phyloP scores from a whole-genome alignment of 2,113 vertebrate genomes.

The Thermophis baileyi region DNA sequence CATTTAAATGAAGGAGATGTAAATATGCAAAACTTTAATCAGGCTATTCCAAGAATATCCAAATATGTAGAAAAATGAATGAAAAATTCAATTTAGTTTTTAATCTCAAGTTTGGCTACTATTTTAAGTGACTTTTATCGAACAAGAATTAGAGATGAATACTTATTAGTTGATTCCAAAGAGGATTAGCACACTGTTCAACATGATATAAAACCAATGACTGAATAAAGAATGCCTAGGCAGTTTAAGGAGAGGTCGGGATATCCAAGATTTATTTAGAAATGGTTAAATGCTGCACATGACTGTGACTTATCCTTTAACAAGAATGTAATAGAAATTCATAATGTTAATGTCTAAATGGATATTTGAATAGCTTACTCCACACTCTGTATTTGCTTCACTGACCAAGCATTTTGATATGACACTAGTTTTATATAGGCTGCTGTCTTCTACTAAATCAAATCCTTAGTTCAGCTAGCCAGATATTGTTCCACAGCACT shows the following conservation, averaged over 20 bases:
- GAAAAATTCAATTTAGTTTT: constrained; percentile 52
- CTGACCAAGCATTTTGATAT: not conserved
- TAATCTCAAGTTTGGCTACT: constrained; percentile 56
- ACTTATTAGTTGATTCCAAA: constrained; percentile 68
- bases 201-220: constrained; percentile 50
- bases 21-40: not conserved
- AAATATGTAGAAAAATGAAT: constrained; percentile 40
- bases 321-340: not conserved
- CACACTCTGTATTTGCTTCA: not conserved
- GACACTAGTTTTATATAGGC: not conserved
- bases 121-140: constrained; percentile 63
- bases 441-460: not conserved
- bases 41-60: not conserved
- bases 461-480: not conserved
- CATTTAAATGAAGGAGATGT: not conserved
- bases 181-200: constrained; percentile 62
- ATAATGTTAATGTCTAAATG: not conserved
- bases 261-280: not conserved
- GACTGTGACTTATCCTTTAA: not conserved
- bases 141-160: constrained; percentile 61
- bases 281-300: not conserved
- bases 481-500: not conserved
- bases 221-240: constrained; percentile 32
- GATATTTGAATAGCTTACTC: not conserved
- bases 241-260: constrained; percentile 25